These are phyloP conservation scores for Eidolon helvum DNA, from an alignment of 2,113 vertebrate genomes.

Conservation along the genomic window DNA sequence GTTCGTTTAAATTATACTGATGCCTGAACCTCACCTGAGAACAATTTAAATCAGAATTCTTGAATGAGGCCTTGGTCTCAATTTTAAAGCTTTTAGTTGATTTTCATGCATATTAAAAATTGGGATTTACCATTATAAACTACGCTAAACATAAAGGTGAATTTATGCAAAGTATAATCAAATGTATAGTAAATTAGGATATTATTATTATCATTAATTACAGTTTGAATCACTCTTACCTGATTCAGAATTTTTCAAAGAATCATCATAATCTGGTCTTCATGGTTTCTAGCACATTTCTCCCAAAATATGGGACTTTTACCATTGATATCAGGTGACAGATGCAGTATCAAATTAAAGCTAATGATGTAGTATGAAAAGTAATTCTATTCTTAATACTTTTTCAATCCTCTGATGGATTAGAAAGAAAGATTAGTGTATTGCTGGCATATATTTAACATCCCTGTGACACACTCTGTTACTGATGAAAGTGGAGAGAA, in stretches of 20 bases:
- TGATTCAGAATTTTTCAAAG: not conserved
- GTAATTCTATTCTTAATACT: not conserved
- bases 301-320: not conserved
- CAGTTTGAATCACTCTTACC: not conserved
- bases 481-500: not conserved
- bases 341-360: not conserved
- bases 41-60: not conserved
- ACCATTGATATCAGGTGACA: not conserved
- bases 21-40: not conserved
- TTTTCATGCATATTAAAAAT: not conserved
- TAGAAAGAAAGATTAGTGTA: not conserved
- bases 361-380: not conserved
- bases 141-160: not conserved
- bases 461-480: not conserved
- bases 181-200: not conserved
- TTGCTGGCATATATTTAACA: not conserved
- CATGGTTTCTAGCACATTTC: not conserved
- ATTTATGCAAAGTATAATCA: not conserved
- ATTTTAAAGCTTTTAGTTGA: not conserved
- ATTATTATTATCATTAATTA: not conserved
- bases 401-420: not conserved
- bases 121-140: not conserved
- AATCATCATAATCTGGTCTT: not conserved
- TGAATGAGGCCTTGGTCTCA: not conserved
- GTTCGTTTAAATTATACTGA: not conserved